Base-by-base conservation (phyloP, 2,888 invertebrate species). In the Nemoura dubitans region DNA sequence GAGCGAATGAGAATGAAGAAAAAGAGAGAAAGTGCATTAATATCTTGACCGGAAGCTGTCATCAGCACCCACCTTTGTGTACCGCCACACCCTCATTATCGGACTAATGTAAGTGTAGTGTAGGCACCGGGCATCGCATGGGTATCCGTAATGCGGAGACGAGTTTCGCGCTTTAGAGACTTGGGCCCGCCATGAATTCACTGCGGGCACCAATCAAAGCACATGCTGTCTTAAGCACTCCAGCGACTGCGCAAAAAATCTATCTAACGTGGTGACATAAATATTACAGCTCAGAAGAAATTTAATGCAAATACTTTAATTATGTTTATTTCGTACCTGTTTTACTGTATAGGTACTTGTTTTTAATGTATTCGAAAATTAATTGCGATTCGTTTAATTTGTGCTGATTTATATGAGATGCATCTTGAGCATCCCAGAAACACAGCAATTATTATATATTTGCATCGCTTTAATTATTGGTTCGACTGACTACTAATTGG, bases 1-100 rank as follows among this genome's bases (percentile, higher is more conserved):
- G 59, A 59, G 59, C 59, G 59, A 59, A 59, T 59, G 21, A 21
- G 59, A 59, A 21, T 59, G 59, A 59, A 59, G 14, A 83, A 36
- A 42, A 27, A 83, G 42, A 83, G 83, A 83, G 83, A 83, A 83
- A 83, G 83, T 83, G 29, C 59, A 59, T 59, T 59, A 59, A 59
- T 59, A 21, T 59, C 30, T 81, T 81, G 42, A 42, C 83, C 83
- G 83, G 83, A 83, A 36, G 83, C 42, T 78, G 78, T 78, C 78
- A 28, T 25, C 78, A 27, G 28, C 78, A 78, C 78, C 78, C 78
- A 78, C 78, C 28, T 78, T 27, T 27, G 27, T 78, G 78, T 59
- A 21, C 21, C 59, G 28, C 78, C 78, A 28, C 78, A 78, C 78
- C 78, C 78, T 78, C 78, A 10, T 10, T 78, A 78, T 27, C 21